Conservation (phyloP, 2,888 invertebrate genomes). For the Hirudinaria manillensis region DNA sequence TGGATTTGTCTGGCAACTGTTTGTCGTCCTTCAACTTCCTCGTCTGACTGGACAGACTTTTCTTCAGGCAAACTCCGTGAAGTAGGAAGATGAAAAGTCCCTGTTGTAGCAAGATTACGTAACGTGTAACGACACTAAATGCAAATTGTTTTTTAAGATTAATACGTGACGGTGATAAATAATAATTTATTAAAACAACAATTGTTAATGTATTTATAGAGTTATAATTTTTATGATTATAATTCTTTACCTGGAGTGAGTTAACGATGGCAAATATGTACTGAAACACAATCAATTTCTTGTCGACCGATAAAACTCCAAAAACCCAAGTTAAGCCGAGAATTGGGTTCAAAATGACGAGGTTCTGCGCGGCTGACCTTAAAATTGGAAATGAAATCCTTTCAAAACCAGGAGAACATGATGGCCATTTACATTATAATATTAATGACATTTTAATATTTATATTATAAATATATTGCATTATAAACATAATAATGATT, state of each 20-base stretch:
- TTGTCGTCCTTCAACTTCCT: no score
- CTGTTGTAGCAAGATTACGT: constrained; percentile 24
- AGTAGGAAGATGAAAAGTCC: constrained; percentile 37
- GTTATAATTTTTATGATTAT: neutral
- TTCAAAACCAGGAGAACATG: neutral
- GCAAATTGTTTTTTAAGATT: neutral
- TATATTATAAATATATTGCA: no score
- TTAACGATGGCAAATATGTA: constrained; percentile 39
- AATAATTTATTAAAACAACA: neutral
- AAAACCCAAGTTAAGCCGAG: constrained; percentile 39
- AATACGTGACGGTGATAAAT: neutral
- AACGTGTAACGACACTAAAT: neutral
- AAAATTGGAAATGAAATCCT: constrained; percentile 4
- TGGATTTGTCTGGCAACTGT: no score
- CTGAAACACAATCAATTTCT: constrained; percentile 37
- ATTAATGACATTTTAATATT: no score
- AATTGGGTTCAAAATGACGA: constrained; percentile 36
- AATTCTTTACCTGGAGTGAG: constrained; percentile 36
- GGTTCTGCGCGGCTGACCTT: constrained; percentile 37
- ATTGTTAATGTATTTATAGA: neutral
- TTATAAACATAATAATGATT: no score
- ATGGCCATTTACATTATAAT: neutral
- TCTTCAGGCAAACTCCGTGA: constrained; percentile 32
- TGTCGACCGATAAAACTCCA: constrained; percentile 37
- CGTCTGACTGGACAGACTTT: neutral